Percentiles rank a stretch among this genome's conserved stretches.
These are phyloP conservation scores for Siderastrea radians DNA, from an alignment of 92 coral and sea anemone species.

Conservation along the genomic window DNA sequence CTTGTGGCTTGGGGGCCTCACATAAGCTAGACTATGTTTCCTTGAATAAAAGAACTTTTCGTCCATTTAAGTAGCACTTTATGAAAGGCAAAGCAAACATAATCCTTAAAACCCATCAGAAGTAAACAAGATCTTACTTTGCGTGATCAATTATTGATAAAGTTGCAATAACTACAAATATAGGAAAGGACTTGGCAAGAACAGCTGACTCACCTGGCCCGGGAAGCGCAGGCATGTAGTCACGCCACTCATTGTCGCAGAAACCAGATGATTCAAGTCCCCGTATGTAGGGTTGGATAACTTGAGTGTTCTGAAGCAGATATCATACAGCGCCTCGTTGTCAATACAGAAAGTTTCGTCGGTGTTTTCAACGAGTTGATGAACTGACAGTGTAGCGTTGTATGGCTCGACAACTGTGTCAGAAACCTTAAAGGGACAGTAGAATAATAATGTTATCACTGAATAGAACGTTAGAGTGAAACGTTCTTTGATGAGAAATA, in stretches of 20 bases:
- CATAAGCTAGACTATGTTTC: no score
- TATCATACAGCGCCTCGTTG: slow-evolving; percentile 94
- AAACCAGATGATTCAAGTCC: slow-evolving; percentile 90
- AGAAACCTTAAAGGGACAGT: slow-evolving; percentile 49
- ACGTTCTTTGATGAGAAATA: no score
- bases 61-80: no score
- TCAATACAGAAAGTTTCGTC: slow-evolving; percentile 90
- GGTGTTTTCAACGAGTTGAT: slow-evolving; percentile 88
- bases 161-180: neutral
- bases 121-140: no score
- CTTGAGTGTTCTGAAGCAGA: slow-evolving; percentile 91
- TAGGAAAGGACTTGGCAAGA: no score
- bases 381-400: slow-evolving; percentile 90
- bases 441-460: neutral
- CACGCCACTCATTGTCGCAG: slow-evolving; percentile 97
- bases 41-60: no score
- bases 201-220: slow-evolving; percentile 81
- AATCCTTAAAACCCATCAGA: no score
- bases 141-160: no score
- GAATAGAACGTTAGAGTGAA: no score
- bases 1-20: no score
- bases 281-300: slow-evolving; percentile 89
- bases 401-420: slow-evolving; percentile 94
- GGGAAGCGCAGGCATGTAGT: slow-evolving; percentile 92
- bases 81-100: no score